Evolutionary conservation across 1,140 invertebrate species (phyloP), one percentile per base, ranked within the genome.

Genomic region (Laodelphax striatellus): DNA sequence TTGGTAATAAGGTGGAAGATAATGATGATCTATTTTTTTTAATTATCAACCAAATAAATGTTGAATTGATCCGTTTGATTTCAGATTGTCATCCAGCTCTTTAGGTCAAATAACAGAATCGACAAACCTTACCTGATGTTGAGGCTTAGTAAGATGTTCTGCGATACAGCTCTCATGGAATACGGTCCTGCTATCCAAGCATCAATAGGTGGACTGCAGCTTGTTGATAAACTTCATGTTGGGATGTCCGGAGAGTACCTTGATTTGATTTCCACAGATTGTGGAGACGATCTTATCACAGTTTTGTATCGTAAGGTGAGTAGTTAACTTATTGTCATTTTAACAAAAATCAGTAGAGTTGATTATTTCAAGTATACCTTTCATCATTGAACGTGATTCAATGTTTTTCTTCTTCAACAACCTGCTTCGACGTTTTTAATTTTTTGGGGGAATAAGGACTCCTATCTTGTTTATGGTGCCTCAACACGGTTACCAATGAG

Each of bases 201-300:
- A 44, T 84, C 83, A 21, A 71, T 91, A 1, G 82, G 83, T 14
- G 80, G 80, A 16, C 75, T 90, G 55, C 76, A 88, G 65, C 70
- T 92, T n/a, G 83, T 86, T 1, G 90, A 92, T 70, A 89, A 90
- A 72, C 80, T 88, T 58, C 87, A 91, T 67, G 83, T 82, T 62
- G 83, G 82, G 28, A 73, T 78, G 55, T 82, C 82, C 46, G 88
- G 75, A 70, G 85, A 89, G 69, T 90, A 90, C 68, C 71, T 90
- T 44, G 87, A 90, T 69, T 69, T 90, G 31, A 75, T 91, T 46
- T 83, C 83, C 53, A 82, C 84, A 13, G 77, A 77, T 70, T 22
- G 16, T 17, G 65, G 73, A 62, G 73, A 75, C 28, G 85, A 90
- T 69, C 75, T 90, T 55, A 76, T 88, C 21, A 83, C 85, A 61